These are phyloP conservation scores for Danio tinwini DNA, from an alignment of 2,797 vertebrate genomes.

Conservation along the genomic window DNA sequence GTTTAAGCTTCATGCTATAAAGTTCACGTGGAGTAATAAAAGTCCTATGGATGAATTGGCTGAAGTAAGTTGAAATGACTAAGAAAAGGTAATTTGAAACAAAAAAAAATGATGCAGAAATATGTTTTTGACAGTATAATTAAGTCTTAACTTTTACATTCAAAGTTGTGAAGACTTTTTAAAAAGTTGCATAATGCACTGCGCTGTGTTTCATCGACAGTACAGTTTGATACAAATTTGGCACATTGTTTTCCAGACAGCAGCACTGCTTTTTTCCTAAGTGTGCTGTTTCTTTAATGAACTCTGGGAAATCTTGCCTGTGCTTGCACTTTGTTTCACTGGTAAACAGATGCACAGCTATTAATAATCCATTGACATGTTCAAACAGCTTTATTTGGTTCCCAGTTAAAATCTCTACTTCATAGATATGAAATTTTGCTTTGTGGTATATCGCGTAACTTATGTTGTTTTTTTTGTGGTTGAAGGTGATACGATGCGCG, in stretches of 20 bases:
- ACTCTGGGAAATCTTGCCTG: constrained; percentile 8
- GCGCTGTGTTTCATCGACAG: not conserved
- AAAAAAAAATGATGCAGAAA: no score
- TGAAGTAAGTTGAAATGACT: no score
- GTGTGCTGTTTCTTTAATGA: constrained; percentile 21
- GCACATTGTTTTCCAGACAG: constrained; percentile 2
- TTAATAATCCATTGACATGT: constrained; percentile 36
- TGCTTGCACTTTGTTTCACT: constrained; percentile 21
- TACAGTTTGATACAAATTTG: not conserved
- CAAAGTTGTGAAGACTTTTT: not conserved
- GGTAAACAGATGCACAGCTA: constrained; percentile 31
- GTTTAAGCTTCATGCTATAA: no score
- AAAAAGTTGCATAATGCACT: not conserved
- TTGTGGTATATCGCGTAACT: not conserved
- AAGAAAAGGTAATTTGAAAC: not conserved
- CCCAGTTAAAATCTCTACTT: not conserved
- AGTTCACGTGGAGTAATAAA: no score
- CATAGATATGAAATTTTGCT: constrained; percentile 1
- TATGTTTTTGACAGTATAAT: no score
- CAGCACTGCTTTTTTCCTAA: not conserved
- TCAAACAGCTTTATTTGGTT: constrained; percentile 7
- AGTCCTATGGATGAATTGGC: no score
- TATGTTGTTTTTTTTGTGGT: not conserved
- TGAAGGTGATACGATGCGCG: constrained; percentile 92
- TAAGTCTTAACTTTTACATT: not conserved